Base-by-base conservation (phyloP, 2,888 invertebrate species). In the Eupsilia transversa region DNA sequence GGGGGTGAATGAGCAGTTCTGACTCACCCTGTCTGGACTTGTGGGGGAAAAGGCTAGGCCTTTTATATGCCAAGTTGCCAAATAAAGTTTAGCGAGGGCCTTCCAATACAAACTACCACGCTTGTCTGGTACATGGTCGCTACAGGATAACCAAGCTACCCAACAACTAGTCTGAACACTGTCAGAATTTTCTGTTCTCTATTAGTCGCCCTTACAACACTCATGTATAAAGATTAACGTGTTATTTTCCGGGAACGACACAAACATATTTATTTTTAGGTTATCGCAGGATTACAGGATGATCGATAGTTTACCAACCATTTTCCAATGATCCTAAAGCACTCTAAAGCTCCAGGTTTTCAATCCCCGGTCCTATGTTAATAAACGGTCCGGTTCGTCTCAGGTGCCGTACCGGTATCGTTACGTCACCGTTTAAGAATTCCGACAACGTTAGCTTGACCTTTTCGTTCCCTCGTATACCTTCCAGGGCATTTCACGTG, bases 351-450 rank as follows among this genome's bases (percentile, higher is more conserved):
- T 35, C n/a, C 4, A 57, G 27, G 23, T 49, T 17, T 35, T 43
- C 66, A 59, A 49, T 41, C 56, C 38, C 27, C 38, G 12, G 59
- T 17, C 46, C 41, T 46, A 56, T 74, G 59, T 60, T 61, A 46
- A 56, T 66, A 63, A 41, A 65, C 64, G 7, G 17, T 1, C 30
- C 30, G 17, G 30, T 17, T 27, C 38, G 56, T 35, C 71, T 41
- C 68, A 85, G 74, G 66, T 70, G 85, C 27, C 61, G 54, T 10
- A 9, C 30, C 35, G 43, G n/a, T 52, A n/a, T 23, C 20, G 14
- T 72, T 67, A 54, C 71, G 80, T 72, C 80, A 80, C 9, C 61
- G 27, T 54, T 75, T 69, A 73, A 77, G 61, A 75, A 83, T 83
- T 72, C 74, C 66, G 2, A 49, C 38, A 17, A 60, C 71, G 80